Evolutionary conservation across 2,888 invertebrate genomes (phyloP), one percentile per base, ranked within the genome.

Genomic region (Acanthosepion esculentum): DNA sequence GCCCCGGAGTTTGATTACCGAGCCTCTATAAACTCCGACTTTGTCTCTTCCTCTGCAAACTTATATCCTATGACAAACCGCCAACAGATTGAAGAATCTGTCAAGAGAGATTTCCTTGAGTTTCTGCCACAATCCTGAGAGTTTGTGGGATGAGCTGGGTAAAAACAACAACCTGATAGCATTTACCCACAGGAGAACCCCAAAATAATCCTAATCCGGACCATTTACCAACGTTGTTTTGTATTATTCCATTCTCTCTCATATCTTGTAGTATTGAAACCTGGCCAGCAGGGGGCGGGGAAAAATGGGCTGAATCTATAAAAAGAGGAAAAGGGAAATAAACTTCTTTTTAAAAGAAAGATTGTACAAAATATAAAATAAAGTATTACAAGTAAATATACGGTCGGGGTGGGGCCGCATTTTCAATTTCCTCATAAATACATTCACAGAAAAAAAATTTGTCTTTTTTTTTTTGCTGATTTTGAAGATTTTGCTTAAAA

Each of bases 101-200:
- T 98, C 93, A 98, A 98, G 96, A 98, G 98, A 96, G 98, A 98
- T 97, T 98, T 98, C 97, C 98, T 98, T 91, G 98, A 98, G 95
- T 96, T 95, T 18, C 94, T 97, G n/a, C 95, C 96, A 20, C 95
- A 94, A 91, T n/a, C 50, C n/a, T 93, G 53, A 93, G 53, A 15
- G 50, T 48, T 48, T 53, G 3, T 29, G 18, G 26, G 29, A 6
- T n/a, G 53, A 10, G 78, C 20, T 29, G n/a, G 48, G 29, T 10
- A n/a, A 53, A 50, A 92, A 29, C 2, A 29, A 10, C 78, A 10
- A 26, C 33, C n/a, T 20, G 50, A 18, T 93, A 48, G 50, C n/a
- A 53, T 53, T 33, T 53, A 18, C 29, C 92, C 8, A 50, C n/a
- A 50, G 50, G n/a, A n/a, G 48, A n/a, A 48, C n/a, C 50, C 0